Evolutionary conservation across 2,888 invertebrate species (phyloP).

Genomic region (Empis stercorea): DNA sequence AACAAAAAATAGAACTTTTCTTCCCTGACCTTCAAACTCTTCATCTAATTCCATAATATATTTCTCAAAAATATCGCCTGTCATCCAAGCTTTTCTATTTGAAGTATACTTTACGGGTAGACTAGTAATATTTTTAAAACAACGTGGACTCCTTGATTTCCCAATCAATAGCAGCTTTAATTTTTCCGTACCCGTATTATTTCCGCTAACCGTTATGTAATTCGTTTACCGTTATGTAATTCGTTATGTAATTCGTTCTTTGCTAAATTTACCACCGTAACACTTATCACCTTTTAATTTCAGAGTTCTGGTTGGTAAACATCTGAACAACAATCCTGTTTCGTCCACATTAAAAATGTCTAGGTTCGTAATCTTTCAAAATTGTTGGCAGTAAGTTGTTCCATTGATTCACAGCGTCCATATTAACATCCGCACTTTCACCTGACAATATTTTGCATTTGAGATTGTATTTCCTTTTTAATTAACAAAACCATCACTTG

Average conservation of each 20-base stretch:
- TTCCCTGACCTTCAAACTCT: not conserved
- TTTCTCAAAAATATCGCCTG: not conserved
- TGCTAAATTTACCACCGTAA: conserved; percentile 19
- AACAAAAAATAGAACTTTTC: not conserved
- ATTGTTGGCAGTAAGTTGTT: conserved; percentile 1
- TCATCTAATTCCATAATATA: not conserved
- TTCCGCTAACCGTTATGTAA: conserved; percentile 22
- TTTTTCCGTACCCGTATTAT: conserved; percentile 24
- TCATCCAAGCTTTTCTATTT: conserved; percentile 22
- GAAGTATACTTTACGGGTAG: conserved; percentile 17
- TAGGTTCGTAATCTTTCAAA: not conserved
- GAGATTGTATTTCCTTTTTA: too few relatives aligned
- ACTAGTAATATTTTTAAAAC: conserved; percentile 23
- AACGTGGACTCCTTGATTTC: conserved; percentile 22
- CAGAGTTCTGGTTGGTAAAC: conserved; percentile 20
- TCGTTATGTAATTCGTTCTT: conserved; percentile 24
- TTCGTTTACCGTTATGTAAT: too few relatives aligned
- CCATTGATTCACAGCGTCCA: conserved; percentile 5
- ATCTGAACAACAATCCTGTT: conserved; percentile 21
- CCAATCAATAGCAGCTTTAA: conserved; percentile 23
- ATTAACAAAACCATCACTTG: conserved; percentile 11
- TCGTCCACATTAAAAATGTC: conserved; percentile 11
- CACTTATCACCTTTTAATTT: conserved; percentile 22
- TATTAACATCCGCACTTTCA: not conserved
- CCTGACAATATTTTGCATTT: too few relatives aligned